Conservation (phyloP, 2,113 vertebrate genomes). For the Pseudonaja textilis region DNA sequence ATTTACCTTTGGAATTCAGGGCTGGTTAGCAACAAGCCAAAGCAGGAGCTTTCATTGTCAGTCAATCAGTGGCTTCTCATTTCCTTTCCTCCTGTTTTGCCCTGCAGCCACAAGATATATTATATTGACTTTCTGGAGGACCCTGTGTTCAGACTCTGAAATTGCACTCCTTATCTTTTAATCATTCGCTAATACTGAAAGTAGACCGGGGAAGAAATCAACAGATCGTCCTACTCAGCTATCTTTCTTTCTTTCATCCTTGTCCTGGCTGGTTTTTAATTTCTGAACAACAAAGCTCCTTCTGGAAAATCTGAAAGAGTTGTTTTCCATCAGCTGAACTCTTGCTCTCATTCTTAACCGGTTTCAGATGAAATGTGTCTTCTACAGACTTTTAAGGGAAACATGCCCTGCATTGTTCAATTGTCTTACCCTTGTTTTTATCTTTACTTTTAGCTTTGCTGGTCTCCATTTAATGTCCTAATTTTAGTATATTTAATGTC, state of each 20-base stretch:
- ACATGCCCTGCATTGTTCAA: background rate
- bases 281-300: background rate
- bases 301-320: background rate
- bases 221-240: background rate
- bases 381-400: background rate
- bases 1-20: conserved; percentile 39
- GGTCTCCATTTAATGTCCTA: background rate
- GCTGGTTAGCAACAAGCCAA: conserved; percentile 25
- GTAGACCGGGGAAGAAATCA: conserved; percentile 15
- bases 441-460: background rate
- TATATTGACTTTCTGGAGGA: background rate
- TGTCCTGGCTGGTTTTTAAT: background rate
- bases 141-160: conserved; percentile 14
- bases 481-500: background rate
- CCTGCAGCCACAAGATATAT: conserved; percentile 1
- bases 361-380: background rate
- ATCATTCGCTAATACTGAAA: conserved; percentile 19
- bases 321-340: background rate
- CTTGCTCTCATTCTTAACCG: background rate
- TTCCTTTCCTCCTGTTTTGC: conserved; percentile 5
- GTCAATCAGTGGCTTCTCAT: background rate
- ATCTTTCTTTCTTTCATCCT: background rate
- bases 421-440: background rate
- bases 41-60: conserved; percentile 2
- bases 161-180: background rate